Evolutionary conservation across 2,113 vertebrate species (phyloP).

Genomic region (Accipiter virgatus): DNA sequence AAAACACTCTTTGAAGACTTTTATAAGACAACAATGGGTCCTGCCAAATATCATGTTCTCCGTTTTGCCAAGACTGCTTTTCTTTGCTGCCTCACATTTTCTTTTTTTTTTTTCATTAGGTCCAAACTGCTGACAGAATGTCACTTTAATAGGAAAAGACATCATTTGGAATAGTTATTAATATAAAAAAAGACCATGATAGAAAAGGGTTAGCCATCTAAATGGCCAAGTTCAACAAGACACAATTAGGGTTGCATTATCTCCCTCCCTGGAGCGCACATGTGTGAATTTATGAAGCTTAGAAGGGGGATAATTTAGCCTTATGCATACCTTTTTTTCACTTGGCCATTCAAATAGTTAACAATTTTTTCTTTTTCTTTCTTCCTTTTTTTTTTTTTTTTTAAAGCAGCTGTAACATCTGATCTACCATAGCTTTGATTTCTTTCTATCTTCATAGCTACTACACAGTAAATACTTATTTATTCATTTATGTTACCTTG

Average conservation of each 20-base stretch:
- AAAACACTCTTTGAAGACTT: constrained; percentile 31
- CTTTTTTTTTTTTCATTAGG: not conserved
- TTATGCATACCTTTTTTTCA: not conserved
- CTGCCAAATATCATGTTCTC: constrained; percentile 20
- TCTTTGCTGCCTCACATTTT: not conserved
- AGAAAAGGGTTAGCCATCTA: constrained; percentile 20
- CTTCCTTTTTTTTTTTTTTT: not conserved
- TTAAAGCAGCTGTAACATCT: not conserved
- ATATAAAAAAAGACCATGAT: not conserved
- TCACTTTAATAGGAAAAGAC: constrained; percentile 16
- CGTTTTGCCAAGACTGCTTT: constrained; percentile 47
- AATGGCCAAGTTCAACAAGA: not conserved
- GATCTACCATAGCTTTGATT: not conserved
- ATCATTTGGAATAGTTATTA: not conserved
- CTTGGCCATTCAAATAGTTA: not conserved
- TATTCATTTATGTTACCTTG: not conserved
- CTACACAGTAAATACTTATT: not conserved
- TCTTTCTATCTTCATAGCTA: not conserved
- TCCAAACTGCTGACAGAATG: constrained; percentile 43
- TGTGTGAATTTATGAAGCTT: not conserved
- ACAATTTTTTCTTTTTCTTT: not conserved
- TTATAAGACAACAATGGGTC: constrained; percentile 60
- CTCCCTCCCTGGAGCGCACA: not conserved
- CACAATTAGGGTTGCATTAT: not conserved
- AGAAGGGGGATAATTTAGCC: not conserved